These are phyloP conservation scores for Tricholauxania praeusta DNA, from an alignment of 2,888 invertebrate genomes.

Conservation along the genomic window DNA sequence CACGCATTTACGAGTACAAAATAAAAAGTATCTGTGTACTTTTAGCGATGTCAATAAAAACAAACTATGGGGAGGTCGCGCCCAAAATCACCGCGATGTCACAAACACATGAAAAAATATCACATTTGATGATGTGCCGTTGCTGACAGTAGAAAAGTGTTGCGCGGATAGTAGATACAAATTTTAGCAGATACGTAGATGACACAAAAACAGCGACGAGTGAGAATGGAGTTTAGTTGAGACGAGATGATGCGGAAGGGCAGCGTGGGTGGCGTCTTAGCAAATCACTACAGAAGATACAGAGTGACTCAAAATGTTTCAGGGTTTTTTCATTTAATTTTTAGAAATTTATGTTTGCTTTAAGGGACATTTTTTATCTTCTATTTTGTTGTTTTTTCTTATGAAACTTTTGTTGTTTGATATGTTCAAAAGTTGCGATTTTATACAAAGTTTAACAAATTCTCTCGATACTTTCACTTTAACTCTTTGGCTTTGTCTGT, in stretches of 20 bases:
- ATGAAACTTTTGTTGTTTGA: no score
- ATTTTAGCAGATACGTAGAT: neutral
- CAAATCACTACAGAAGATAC: no score
- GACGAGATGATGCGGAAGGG: no score
- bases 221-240: no score
- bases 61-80: conserved; percentile 48
- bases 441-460: no score
- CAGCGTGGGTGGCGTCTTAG: no score
- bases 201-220: neutral
- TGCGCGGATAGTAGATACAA: neutral
- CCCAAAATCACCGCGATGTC: conserved; percentile 41
- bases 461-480: no score
- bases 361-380: no score
- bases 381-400: no score
- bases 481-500: no score
- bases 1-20: neutral
- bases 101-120: neutral
- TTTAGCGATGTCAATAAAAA: conserved; percentile 13
- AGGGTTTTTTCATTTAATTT: conserved; percentile 23
- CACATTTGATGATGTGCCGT: neutral
- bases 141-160: neutral
- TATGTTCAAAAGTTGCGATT: no score
- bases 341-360: no score
- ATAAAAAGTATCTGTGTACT: neutral
- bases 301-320: neutral